Base-by-base conservation (phyloP, 2,797 vertebrate species). In the Pyrrhura leucotis region DNA sequence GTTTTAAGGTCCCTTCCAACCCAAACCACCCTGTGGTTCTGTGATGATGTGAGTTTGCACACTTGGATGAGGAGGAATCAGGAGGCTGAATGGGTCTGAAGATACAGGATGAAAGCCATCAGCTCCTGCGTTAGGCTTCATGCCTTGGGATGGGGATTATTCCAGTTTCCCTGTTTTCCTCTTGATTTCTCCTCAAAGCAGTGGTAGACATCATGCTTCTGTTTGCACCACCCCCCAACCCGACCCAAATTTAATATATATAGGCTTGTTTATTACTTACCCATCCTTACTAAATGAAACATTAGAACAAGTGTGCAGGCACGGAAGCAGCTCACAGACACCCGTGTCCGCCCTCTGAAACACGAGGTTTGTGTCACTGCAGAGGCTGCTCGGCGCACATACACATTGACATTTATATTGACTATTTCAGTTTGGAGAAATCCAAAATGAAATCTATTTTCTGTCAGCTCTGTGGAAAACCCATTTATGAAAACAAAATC, bases 401-500 rank as follows among this genome's bases (percentile, higher is more conserved):
- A 21, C 25, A 25, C 93, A 28, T 53, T 94, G 96, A 96, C 93
- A 37, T 97, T 97, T 93, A 80, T 96, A 96, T 93, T 96, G 97
- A 96, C 97, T 97, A 72, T 95, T 98, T 96, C 90, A 50, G 94
- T 96, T 97, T 95, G 96, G 95, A 97, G 96, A 97, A 96, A 97
- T 96, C 85, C 21, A 3, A 96, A 98, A 98, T 98, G 95, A 97
- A 97, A 98, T 97, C 88, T 95, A 88, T 94, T 96, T 97, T 93
- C 97, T 86, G 96, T 97, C 85, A 92, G 96, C 97, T 92, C 96
- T 90, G 58, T 72, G 93, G 91, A 90, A 96, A 97, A 98, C 97
- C 93, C 95, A 95, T 96, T 98, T 98, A 97, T 1, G 17, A 97
- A 96, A 98, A 91, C 96, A 94, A 96, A 98, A 98, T 97, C 96